A percentile compares a stretch with the other conserved stretches of the same genome.
Evolutionary conservation across 2,113 vertebrate genomes (phyloP).

Genomic region (Alosa alosa): DNA sequence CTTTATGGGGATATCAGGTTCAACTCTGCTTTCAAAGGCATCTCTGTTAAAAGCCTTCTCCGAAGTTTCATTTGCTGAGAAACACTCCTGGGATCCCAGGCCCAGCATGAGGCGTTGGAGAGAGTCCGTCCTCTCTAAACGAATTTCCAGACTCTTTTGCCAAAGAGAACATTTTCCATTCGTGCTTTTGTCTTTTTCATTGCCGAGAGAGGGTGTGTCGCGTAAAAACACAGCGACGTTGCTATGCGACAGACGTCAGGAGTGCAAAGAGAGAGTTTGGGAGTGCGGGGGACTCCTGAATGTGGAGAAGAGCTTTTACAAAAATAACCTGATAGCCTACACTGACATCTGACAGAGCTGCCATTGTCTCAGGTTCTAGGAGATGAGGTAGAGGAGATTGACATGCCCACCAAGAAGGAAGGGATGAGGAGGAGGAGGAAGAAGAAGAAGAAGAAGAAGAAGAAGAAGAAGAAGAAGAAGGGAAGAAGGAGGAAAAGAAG

Average conservation of each 20-base stretch:
- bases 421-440: background rate
- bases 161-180: conserved; percentile 38
- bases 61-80: background rate
- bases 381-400: background rate
- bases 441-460: conserved; percentile 29
- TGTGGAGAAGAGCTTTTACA: conserved; percentile 12
- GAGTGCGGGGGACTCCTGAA: background rate
- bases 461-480: conserved; percentile 44
- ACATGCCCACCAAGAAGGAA: background rate
- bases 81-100: background rate
- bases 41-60: background rate
- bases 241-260: conserved; percentile 30
- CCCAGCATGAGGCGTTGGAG: background rate
- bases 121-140: conserved; percentile 6
- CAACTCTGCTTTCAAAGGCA: background rate
- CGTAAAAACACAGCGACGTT: conserved; percentile 40
- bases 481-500: conserved; percentile 55
- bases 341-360: conserved; percentile 58
- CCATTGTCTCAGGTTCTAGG: conserved; percentile 54
- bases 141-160: conserved; percentile 34
- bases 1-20: conserved; percentile 1
- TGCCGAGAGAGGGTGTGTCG: conserved; percentile 38
- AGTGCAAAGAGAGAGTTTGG: background rate
- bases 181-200: conserved; percentile 43
- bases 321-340: conserved; percentile 50